Percentiles rank a stretch among this genome's conserved stretches.
phyloP scores from a whole-genome alignment of 2,797 vertebrate genomes.

The Gila robusta region DNA sequence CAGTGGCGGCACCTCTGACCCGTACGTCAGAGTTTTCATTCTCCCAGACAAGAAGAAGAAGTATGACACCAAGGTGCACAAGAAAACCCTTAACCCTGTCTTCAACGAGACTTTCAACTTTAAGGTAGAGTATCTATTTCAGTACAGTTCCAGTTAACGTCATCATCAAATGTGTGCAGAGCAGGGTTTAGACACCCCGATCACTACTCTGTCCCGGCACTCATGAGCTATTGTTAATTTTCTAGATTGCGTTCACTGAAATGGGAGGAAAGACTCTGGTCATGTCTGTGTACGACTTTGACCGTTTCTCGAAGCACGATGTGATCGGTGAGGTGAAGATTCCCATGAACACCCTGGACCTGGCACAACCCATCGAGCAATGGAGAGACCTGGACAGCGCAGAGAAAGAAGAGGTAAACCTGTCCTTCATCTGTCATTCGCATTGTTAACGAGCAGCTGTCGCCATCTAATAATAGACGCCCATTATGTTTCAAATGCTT shows the following conservation, averaged over 20 bases:
- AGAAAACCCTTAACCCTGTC: conserved; percentile 95
- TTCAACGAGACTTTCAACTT: conserved; percentile 97
- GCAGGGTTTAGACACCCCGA: not conserved
- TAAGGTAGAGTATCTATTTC: conserved; percentile 80
- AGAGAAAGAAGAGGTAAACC: conserved; percentile 93
- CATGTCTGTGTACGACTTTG: conserved; percentile 97
- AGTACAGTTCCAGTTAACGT: not conserved
- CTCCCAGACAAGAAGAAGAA: conserved; percentile 99
- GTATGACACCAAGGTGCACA: conserved; percentile 96
- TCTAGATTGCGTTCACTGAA: conserved; percentile 94
- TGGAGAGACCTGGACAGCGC: conserved; percentile 96
- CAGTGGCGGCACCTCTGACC: conserved; percentile 95
- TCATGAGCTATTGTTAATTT: conserved; percentile 19
- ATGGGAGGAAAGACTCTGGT: conserved; percentile 95
- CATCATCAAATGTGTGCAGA: not conserved
- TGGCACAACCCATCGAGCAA: conserved; percentile 95
- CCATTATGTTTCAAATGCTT: not conserved
- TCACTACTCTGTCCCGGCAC: not conserved
- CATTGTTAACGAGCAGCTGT: conserved; percentile 24
- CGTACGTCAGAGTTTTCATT: conserved; percentile 94
- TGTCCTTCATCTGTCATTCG: not conserved
- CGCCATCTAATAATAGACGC: no score
- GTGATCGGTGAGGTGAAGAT: conserved; percentile 96
- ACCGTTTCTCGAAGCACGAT: conserved; percentile 98
- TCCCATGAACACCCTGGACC: conserved; percentile 94